Percentiles rank a stretch among this genome's conserved stretches.
Evolutionary conservation across 2,113 vertebrate species (phyloP).

Genomic region (Mola mola): DNA sequence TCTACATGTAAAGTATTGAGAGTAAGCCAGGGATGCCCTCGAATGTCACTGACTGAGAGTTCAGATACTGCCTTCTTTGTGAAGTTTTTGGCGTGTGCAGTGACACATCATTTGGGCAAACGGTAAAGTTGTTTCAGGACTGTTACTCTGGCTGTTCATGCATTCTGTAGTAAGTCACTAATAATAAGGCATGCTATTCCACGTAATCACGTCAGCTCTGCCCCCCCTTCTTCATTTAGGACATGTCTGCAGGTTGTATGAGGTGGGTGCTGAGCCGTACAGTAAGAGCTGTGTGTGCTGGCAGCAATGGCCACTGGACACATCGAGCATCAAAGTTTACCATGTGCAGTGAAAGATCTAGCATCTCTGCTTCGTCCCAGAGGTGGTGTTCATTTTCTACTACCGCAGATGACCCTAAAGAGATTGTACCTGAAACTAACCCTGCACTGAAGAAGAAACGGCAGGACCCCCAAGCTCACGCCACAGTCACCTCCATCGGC

Average conservation of each 20-base stretch:
- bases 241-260: constrained; percentile 74
- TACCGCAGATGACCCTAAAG: constrained; percentile 50
- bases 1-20: too few species aligned
- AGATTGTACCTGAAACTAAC: background rate
- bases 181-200: too few species aligned
- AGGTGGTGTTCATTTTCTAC: constrained; percentile 65
- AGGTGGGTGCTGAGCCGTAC: constrained; percentile 59
- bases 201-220: too few species aligned
- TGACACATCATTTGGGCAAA: too few species aligned
- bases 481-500: constrained; percentile 81
- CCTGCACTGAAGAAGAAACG: constrained; percentile 65
- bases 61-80: too few species aligned
- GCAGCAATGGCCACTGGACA: constrained; percentile 4
- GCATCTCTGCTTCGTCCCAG: constrained; percentile 14
- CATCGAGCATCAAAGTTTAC: constrained; percentile 12
- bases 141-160: too few species aligned
- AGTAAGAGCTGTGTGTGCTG: background rate
- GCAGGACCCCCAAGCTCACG: constrained; percentile 26
- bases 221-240: constrained; percentile 25
- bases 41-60: too few species aligned
- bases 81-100: too few species aligned
- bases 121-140: too few species aligned
- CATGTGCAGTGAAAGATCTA: background rate
- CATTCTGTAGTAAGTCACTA: too few species aligned
- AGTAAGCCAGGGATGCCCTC: too few species aligned